phyloP scores from a whole-genome alignment of 53 echinoderm and acorn worm species.

The Stichopus horrens region DNA sequence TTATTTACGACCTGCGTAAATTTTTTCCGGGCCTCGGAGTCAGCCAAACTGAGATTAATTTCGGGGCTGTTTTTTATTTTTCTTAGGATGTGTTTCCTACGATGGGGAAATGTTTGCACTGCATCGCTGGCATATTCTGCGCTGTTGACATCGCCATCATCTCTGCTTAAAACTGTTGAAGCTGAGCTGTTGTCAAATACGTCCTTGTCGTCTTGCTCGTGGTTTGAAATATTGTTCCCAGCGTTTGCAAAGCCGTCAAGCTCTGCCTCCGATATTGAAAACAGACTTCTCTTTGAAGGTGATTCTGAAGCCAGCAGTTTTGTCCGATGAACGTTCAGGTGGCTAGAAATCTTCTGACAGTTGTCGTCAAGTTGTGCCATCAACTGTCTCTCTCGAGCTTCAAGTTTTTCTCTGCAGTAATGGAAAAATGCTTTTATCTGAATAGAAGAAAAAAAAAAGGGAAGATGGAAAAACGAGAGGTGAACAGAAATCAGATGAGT shows the following conservation, averaged over 20 bases:
- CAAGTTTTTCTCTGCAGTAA: constrained; percentile 71
- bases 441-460: not conserved
- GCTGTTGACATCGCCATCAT: not conserved
- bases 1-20: constrained; percentile 68
- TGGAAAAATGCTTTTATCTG: constrained; percentile 78
- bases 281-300: constrained; percentile 38
- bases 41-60: constrained; percentile 68
- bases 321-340: constrained; percentile 66
- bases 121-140: not conserved
- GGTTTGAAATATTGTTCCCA: constrained; percentile 8
- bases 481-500: not conserved
- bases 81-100: constrained; percentile 27
- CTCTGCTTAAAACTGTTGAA: not conserved
- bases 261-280: constrained; percentile 50
- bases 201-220: constrained; percentile 49
- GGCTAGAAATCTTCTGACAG: constrained; percentile 58
- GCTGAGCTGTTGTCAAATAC: not conserved
- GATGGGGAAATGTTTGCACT: not conserved
- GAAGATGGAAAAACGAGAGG: not conserved
- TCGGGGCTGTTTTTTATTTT: constrained; percentile 45
- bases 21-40: constrained; percentile 53
- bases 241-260: not conserved
- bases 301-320: constrained; percentile 65
- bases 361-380: constrained; percentile 73
- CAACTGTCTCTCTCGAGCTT: constrained; percentile 68